Evolutionary conservation across 2,888 invertebrate species (phyloP), one percentile per base, ranked within the genome.

Genomic region (Baronia brevicornis): DNA sequence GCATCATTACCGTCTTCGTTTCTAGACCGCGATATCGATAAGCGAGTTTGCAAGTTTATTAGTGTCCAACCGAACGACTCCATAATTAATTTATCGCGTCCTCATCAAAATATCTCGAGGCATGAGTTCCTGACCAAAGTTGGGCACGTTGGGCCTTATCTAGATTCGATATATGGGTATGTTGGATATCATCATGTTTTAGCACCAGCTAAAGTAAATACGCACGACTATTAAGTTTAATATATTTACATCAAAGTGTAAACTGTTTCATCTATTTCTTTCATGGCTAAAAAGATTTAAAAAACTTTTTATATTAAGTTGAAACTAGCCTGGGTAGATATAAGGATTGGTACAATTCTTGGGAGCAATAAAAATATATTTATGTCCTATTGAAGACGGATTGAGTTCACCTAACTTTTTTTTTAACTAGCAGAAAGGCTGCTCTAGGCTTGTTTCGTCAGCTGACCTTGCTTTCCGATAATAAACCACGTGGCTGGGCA

Each of bases 381-480:
- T 4, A 4, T 5, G 17, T 17, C 6, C 6, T 17, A 17, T 5
- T 17, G 17, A 17, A 5, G 4, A 17, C n/a, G 15, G n/a, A 23
- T 31, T 3, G 10, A 31, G 22, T 37, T 38, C 38, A 38, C 59
- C 62, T 56, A 69, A 73, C 30, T 39, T 44, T 59, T 49, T 64
- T 62, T 62, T 63, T 55, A 60, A 64, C 56, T 21, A 15, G 2
- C 3, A 37, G 29, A 39, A 60, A 63, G 63, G 71, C 74, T 68
- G 71, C 63, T 68, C 52, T 65, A 58, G 68, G 64, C 56, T 48
- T 53, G 68, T 77, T 78, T 67, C 75, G 55, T 71, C 72, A 74
- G 23, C 32, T 66, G 72, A 74, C 80, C 80, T 82, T 80, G 80
- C 77, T 71, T 66, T 68, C 66, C 57, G 68, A 70, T 80, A 82